phyloP scores from a whole-genome alignment of 2,797 vertebrate species.

The Triplophysa yarkandensis region DNA sequence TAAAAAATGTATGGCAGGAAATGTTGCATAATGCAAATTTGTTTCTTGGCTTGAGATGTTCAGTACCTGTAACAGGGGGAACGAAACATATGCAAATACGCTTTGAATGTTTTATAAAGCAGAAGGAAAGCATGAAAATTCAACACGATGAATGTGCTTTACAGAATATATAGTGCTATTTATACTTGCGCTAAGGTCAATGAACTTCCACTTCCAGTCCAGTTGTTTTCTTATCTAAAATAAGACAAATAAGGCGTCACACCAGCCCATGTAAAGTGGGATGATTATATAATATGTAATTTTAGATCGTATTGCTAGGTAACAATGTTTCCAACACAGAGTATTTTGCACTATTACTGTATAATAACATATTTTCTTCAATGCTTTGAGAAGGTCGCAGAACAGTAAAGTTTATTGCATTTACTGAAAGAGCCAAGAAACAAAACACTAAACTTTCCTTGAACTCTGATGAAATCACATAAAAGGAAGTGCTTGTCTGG shows the following conservation, averaged over 20 bases:
- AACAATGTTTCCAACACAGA: neutral
- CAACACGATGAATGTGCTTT: conserved; percentile 21
- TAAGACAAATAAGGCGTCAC: neutral
- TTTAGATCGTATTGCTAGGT: neutral
- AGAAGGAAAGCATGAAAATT: conserved; percentile 9
- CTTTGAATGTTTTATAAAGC: neutral
- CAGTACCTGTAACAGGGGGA: neutral
- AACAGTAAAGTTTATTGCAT: neutral
- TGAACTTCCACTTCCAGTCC: neutral
- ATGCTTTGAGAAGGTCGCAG: neutral
- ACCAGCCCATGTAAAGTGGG: too few relatives aligned
- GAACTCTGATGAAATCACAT: conserved; percentile 49
- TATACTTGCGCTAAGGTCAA: neutral
- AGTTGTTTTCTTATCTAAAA: neutral
- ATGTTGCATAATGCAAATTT: neutral
- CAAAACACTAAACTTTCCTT: conserved; percentile 41
- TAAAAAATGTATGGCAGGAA: neutral
- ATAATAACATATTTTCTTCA: too few relatives aligned
- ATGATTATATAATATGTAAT: neutral
- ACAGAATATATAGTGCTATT: conserved; percentile 4
- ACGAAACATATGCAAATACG: neutral
- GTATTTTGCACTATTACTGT: too few relatives aligned
- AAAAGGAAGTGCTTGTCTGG: conserved; percentile 43
- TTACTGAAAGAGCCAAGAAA: conserved; percentile 13
- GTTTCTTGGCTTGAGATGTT: neutral